Base-by-base conservation (phyloP, 2,797 vertebrate genomes). In the Pantherophis alleghaniensis region DNA sequence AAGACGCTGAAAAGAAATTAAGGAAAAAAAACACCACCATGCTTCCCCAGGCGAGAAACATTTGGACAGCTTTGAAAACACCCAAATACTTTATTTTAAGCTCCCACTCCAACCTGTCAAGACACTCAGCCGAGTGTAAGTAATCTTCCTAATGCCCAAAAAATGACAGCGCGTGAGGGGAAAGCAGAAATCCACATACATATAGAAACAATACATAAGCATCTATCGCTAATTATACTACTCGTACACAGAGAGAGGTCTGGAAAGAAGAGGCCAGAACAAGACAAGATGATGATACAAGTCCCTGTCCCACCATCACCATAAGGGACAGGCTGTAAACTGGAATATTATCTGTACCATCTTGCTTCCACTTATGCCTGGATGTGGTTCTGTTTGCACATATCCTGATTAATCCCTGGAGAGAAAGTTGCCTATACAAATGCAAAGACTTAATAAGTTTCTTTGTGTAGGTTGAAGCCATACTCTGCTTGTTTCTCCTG, bases 21-120 rank as follows among this genome's bases (percentile, higher is more conserved):
- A 18, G 1, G 2, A 2, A 14, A 32, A 18, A 13, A 7, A 0
- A 1, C 0, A 12, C n/a, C 5, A 4, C n/a, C 32, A 20, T 74
- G 69, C 16, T 20, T 37, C 32, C 7, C 32, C 3, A 37, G 32
- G 32, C 7, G 0, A 74, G 16, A 74, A 37, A 32, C 66, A 37
- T 74, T 74, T 74, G 66, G 16, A 74, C 69, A 74, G 3, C 32
- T 37, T 74, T 74, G 69, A 74, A 37, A 37, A 37, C 2, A 7
- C 69, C 32, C 16, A 37, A 74, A 37, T 74, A 9, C 2, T 74
- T 32, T 32, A 74, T 74, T 37, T 74, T 74, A 37, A 74, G 6
- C 14, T 7, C 69, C n/a, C 32, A 74, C 7, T 20, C 69, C 16
- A 74, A 20, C 32, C 69, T 37, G 16, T 74, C 2, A 37, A 37